Conservation (phyloP, 2,797 vertebrate genomes). For the Notolepis coatsorum region DNA sequence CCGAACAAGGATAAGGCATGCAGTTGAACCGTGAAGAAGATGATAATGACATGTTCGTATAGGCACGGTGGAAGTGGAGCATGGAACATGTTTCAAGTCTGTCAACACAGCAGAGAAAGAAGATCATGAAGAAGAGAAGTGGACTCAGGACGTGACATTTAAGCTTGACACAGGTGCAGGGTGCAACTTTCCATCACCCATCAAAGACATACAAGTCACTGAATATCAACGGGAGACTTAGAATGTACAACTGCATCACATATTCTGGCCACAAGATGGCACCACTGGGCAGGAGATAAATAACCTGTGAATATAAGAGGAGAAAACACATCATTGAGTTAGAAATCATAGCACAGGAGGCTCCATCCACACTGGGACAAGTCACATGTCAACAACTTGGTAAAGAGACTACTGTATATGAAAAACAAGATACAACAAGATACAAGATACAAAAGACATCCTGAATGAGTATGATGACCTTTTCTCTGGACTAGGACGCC, state of each 20-base stretch:
- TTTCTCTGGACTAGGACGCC: too few species aligned
- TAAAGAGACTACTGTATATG: too few species aligned
- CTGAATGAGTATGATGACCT: too few species aligned
- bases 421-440: too few species aligned
- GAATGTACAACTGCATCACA: background rate
- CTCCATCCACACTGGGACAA: too few species aligned
- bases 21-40: background rate
- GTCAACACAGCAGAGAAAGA: conserved; percentile 12
- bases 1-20: conserved; percentile 7
- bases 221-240: background rate
- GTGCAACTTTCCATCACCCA: background rate
- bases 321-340: background rate
- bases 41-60: conserved; percentile 4
- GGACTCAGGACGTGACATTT: conserved; percentile 12
- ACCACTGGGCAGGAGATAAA: background rate
- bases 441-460: too few species aligned
- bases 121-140: background rate
- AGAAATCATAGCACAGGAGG: background rate
- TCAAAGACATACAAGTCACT: conserved; percentile 3
- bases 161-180: background rate
- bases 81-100: background rate
- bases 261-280: background rate
- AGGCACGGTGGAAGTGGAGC: background rate
- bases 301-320: background rate
- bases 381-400: too few species aligned